Evolutionary conservation across 2,888 invertebrate genomes (phyloP).

Genomic region (Cylloceria caligata): DNA sequence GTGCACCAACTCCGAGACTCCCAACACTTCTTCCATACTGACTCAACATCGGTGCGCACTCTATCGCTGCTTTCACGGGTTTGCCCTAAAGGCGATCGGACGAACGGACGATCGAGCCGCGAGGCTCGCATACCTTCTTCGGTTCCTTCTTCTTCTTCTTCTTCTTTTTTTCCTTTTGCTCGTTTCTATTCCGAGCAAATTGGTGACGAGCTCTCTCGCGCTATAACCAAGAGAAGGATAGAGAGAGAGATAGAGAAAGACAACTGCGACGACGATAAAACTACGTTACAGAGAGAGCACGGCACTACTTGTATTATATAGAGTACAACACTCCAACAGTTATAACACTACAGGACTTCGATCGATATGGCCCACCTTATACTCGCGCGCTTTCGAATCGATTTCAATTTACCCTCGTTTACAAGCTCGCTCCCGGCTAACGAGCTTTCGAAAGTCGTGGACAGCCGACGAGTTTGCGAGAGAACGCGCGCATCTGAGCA

Average conservation of each 20-base stretch:
- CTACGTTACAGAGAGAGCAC: neutral
- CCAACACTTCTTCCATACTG: neutral
- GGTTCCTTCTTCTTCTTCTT: neutral
- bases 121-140: neutral
- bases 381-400: conserved; percentile 76
- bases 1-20: neutral
- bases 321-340: conserved; percentile 41
- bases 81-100: conserved; percentile 7
- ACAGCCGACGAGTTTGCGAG: conserved; percentile 82
- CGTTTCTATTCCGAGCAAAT: neutral
- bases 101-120: neutral
- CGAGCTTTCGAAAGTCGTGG: conserved; percentile 84
- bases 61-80: neutral
- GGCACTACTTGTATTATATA: conserved; percentile 6
- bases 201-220: neutral
- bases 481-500: conserved; percentile 64
- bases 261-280: neutral
- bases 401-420: conserved; percentile 84
- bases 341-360: conserved; percentile 35
- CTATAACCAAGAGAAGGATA: neutral
- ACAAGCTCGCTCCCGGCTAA: conserved; percentile 82
- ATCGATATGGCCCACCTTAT: conserved; percentile 66
- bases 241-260: neutral
- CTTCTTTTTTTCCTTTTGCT: neutral
- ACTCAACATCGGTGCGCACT: neutral